These are phyloP conservation scores for Chauna torquata DNA, from an alignment of 2,113 vertebrate species.

Conservation along the genomic window DNA sequence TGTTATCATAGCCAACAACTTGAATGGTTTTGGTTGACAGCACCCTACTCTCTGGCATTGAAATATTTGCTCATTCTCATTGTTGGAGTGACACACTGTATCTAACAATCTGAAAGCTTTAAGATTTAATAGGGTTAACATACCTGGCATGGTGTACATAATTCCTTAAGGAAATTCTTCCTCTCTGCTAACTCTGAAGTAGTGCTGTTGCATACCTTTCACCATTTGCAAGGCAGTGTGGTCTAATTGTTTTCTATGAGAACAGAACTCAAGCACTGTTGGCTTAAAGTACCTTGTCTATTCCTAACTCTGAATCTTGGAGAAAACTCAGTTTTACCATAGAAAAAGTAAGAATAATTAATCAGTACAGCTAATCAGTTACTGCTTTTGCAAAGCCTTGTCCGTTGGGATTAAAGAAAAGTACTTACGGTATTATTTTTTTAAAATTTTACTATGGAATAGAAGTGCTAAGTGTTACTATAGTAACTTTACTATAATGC, in stretches of 20 bases:
- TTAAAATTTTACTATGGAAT: not conserved
- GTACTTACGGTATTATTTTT: not conserved
- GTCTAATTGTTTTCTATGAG: not conserved
- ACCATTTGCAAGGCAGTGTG: not conserved
- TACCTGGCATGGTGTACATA: not conserved
- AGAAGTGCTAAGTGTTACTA: not conserved
- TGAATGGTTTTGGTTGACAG: not conserved
- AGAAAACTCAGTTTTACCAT: not conserved
- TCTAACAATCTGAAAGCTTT: not conserved
- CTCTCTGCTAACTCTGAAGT: not conserved
- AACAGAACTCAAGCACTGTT: not conserved
- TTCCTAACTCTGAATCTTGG: not conserved
- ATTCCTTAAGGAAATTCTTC: conserved; percentile 7
- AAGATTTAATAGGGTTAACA: not conserved
- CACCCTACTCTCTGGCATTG: not conserved
- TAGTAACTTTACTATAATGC: not conserved
- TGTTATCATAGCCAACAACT: not conserved
- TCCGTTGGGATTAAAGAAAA: not conserved
- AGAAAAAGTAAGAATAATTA: not conserved
- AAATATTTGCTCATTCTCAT: not conserved
- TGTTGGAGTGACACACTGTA: not conserved
- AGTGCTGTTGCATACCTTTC: not conserved
- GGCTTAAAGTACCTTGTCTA: not conserved
- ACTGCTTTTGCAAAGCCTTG: not conserved
- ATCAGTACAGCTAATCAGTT: not conserved